phyloP scores from a whole-genome alignment of 2,888 invertebrate genomes.

The Aporophyla lueneburgensis region DNA sequence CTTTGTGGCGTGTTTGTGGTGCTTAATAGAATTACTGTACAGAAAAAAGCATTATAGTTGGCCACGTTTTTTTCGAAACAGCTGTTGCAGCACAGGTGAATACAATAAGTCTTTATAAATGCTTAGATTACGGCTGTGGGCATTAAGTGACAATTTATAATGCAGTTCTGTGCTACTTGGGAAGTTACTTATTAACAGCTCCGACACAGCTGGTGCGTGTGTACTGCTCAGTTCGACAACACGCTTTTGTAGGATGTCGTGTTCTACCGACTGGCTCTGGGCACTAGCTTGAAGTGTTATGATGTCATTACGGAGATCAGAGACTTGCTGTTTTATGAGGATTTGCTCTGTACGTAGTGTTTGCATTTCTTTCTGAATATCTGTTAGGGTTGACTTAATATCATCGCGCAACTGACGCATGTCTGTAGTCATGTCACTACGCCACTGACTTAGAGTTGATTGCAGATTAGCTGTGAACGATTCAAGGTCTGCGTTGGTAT shows the following conservation, averaged over 20 bases:
- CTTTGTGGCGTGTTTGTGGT: no score
- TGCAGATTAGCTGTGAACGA: background rate
- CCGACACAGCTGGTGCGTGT: background rate
- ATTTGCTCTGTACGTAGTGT: constrained; percentile 12
- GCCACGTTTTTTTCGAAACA: no score
- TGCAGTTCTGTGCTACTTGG: no score
- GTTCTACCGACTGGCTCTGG: background rate
- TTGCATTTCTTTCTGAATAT: constrained; percentile 6
- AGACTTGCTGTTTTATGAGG: background rate
- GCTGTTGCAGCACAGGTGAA: no score
- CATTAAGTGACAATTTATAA: no score
- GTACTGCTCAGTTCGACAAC: background rate
- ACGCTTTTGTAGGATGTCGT: background rate
- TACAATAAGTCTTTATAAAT: no score
- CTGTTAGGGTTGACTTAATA: background rate
- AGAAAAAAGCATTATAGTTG: no score
- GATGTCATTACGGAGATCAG: background rate
- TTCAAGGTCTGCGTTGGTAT: background rate
- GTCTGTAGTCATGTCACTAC: constrained; percentile 9
- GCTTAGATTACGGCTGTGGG: no score
- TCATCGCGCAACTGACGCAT: constrained; percentile 2
- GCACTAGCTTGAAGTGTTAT: background rate
- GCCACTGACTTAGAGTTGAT: constrained; percentile 8
- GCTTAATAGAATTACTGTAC: no score
- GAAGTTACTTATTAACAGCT: background rate